These are phyloP conservation scores for Crotalus helleri DNA, from an alignment of 2,113 vertebrate species.

Conservation along the genomic window DNA sequence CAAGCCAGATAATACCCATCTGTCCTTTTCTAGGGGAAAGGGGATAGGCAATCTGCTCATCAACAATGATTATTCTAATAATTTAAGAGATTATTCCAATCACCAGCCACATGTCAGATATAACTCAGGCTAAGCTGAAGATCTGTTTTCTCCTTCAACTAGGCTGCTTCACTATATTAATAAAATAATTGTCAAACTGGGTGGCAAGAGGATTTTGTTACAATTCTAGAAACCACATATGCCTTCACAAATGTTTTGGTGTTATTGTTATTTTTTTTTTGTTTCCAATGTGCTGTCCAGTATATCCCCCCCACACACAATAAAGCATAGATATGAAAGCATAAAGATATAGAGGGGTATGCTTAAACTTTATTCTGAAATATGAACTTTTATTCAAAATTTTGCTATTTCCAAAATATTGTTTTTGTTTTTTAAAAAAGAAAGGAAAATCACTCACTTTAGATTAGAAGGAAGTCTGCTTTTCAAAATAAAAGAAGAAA, in stretches of 20 bases:
- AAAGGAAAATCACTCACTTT: too few relatives aligned
- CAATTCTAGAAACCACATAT: slow-evolving; percentile 30
- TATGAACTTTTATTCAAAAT: background rate
- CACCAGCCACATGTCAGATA: slow-evolving; percentile 31
- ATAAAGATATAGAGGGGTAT: background rate
- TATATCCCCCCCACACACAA: background rate
- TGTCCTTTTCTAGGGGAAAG: slow-evolving; percentile 36
- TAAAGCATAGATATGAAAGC: background rate
- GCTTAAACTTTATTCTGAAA: background rate
- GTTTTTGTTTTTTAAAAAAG: too few relatives aligned
- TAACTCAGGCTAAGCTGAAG: slow-evolving; percentile 22
- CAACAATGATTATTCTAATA: slow-evolving; percentile 59
- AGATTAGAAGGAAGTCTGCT: too few relatives aligned
- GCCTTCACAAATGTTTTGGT: background rate
- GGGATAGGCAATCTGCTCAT: slow-evolving; percentile 36
- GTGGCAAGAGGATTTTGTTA: slow-evolving; percentile 49
- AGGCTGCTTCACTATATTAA: background rate
- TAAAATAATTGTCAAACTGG: slow-evolving; percentile 39
- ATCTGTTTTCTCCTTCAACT: slow-evolving; percentile 18
- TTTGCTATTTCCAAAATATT: background rate
- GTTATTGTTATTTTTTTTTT: background rate
- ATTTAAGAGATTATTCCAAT: slow-evolving; percentile 59
- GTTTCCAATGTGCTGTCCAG: background rate
- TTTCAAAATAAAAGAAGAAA: too few relatives aligned
- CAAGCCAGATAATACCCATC: slow-evolving; percentile 51